Evolutionary conservation across 2,113 vertebrate genomes (phyloP).

Genomic region (Saguinus imperator): DNA sequence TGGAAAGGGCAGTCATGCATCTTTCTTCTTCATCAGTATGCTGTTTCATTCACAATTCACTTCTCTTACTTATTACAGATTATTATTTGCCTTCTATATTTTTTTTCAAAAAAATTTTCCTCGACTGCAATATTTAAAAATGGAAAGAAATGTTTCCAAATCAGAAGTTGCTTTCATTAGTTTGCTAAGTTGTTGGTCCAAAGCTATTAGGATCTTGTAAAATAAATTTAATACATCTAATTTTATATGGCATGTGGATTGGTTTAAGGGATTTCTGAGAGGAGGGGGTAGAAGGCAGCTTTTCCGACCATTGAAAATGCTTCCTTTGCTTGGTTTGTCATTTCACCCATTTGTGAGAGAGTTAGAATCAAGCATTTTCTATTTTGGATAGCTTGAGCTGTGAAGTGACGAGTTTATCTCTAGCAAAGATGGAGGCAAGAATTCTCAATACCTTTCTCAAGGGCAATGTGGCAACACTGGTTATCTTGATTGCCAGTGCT

Average conservation of each 20-base stretch:
- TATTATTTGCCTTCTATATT: conserved; percentile 78
- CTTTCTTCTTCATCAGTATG: conserved; percentile 63
- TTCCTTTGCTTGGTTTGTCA: conserved; percentile 62
- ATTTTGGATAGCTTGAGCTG: conserved; percentile 66
- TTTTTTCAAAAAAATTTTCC: conserved; percentile 51
- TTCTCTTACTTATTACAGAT: conserved; percentile 77
- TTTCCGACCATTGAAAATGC: conserved; percentile 56
- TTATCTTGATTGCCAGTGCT: conserved; percentile 79
- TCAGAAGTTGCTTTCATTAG: conserved; percentile 72
- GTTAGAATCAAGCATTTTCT: conserved; percentile 73
- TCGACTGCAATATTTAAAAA: conserved; percentile 74
- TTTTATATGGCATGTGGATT: conserved; percentile 49
- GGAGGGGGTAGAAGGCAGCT: background rate
- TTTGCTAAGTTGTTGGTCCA: conserved; percentile 67
- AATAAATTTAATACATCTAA: conserved; percentile 76
- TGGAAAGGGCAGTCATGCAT: conserved; percentile 63
- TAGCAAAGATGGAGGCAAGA: conserved; percentile 68
- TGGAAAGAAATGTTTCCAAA: conserved; percentile 69
- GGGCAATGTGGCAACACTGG: conserved; percentile 61
- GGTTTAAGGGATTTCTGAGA: conserved; percentile 59
- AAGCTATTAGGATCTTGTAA: conserved; percentile 45
- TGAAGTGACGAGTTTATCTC: conserved; percentile 75
- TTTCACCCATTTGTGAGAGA: conserved; percentile 62
- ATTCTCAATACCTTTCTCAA: conserved; percentile 69
- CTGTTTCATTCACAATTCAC: conserved; percentile 79